phyloP scores from a whole-genome alignment of 2,113 vertebrate species.

The Ornithorhynchus anatinus region DNA sequence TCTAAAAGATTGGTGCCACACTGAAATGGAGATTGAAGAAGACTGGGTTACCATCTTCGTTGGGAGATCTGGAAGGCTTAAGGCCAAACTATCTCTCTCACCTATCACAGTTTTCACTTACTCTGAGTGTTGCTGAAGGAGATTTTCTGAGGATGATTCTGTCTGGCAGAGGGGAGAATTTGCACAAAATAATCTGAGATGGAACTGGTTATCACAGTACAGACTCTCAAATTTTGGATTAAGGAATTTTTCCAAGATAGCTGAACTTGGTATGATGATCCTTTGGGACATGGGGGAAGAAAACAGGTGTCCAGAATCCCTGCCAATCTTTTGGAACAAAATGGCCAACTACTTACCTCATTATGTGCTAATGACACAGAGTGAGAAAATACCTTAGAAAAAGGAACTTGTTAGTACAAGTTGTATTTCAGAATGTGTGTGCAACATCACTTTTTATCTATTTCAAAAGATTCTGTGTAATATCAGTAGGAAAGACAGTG shows the following conservation, averaged over 20 bases:
- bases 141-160: conserved; percentile 31
- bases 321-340: conserved; percentile 46
- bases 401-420: conserved; percentile 20
- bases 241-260: conserved; percentile 18
- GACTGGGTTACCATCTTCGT: background rate
- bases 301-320: background rate
- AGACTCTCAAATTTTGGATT: background rate
- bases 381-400: conserved; percentile 49
- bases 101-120: background rate
- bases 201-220: background rate
- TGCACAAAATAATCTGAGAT: background rate
- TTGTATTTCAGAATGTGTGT: conserved; percentile 44
- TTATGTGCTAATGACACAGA: conserved; percentile 51
- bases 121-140: conserved; percentile 34
- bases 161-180: conserved; percentile 14
- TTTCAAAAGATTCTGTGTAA: conserved; percentile 8
- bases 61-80: background rate
- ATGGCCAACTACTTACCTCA: conserved; percentile 58
- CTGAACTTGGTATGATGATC: conserved; percentile 12
- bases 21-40: background rate
- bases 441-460: conserved; percentile 54
- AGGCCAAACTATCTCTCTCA: background rate
- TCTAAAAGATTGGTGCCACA: background rate
- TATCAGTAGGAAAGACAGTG: background rate
- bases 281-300: background rate